Conservation (phyloP, 2,113 vertebrate genomes). For the Corythornis madagascariensis region DNA sequence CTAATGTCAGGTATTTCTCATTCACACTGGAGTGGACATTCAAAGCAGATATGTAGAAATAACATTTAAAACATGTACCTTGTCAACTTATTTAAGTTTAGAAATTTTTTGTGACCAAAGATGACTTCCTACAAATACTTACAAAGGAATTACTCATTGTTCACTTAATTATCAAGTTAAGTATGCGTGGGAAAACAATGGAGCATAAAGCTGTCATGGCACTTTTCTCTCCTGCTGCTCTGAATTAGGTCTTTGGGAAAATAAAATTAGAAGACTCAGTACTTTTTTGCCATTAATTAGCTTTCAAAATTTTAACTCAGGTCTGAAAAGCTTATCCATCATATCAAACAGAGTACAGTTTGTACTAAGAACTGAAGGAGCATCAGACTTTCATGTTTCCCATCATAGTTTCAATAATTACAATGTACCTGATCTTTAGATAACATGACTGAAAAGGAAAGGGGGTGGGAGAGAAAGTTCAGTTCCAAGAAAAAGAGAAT, state of each 20-base stretch:
- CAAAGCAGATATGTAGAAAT: background rate
- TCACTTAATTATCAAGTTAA: constrained; percentile 14
- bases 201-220: background rate
- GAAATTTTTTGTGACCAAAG: background rate
- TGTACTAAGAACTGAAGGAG: constrained; percentile 15
- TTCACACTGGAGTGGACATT: background rate
- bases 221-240: background rate
- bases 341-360: background rate
- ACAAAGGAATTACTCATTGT: background rate
- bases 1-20: background rate
- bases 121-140: background rate
- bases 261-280: background rate
- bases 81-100: background rate
- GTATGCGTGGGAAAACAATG: background rate
- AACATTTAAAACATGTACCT: background rate
- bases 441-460: background rate
- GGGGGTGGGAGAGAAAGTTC: background rate
- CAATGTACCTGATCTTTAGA: background rate
- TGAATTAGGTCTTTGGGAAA: background rate
- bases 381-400: background rate
- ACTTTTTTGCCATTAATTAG: constrained; percentile 8
- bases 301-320: background rate
- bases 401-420: background rate
- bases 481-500: background rate
- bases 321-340: background rate